Base-by-base conservation (phyloP, 2,113 vertebrate species). In the Nycticorax nycticorax region DNA sequence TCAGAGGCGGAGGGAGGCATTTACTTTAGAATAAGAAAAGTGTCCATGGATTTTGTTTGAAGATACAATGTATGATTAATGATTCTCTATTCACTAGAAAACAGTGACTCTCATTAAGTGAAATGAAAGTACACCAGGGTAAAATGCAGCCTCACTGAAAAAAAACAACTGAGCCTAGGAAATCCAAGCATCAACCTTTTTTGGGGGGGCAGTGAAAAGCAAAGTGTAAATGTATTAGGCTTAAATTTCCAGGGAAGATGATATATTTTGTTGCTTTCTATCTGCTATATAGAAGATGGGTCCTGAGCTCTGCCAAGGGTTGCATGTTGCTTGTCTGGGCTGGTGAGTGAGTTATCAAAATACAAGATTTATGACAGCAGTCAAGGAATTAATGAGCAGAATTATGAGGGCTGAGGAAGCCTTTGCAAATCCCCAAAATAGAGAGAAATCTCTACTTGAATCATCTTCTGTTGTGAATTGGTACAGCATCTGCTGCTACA, bases 271-370 rank as follows among this genome's bases (percentile, higher is more conserved):
- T 82, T 92, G 57, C n/a, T 79, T 92, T 92, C 43, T 85, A 9
- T 71, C 12, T 50, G 55, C 59, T 52, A 5, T 26, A 17, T 16
- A 71, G 80, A 72, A 67, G 62, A 91, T 39, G 52, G 14, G 32
- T 81, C 52, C 69, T 76, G 89, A 79, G 52, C n/a, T 69, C 66
- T 93, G 74, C 48, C 77, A 92, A 59, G 43, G 41, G 47, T 75
- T 88, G 50, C 24, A 27, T 39, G 24, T 82, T 66, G n/a, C 74
- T 91, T 92, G 71, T 79, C 75, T 94, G 47, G 62, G 67, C 67
- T 96, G 96, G 95, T 88, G 63, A 92, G 59, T 21, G 81, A 94
- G 67, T 82, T 97, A 94, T 89, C 91, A 95, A 96, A 97, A 96
- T 23, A 60, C 7, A 13, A 93, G 81, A 80, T 76, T 57, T 83